Evolutionary conservation across 92 coral and sea anemone genomes (phyloP).

Genomic region (Blastomussa wellsi): DNA sequence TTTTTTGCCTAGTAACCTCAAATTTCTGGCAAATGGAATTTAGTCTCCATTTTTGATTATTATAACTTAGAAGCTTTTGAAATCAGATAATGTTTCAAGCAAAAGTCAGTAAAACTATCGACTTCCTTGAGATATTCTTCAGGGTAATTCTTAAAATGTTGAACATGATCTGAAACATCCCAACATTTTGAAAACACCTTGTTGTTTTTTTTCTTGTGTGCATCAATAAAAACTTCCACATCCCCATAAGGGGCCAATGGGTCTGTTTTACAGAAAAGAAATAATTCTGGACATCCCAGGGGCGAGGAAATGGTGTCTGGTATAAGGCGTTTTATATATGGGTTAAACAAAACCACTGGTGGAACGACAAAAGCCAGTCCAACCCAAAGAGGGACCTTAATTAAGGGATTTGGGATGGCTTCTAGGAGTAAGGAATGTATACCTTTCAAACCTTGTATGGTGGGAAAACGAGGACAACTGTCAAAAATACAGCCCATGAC

Average conservation of each 20-base stretch:
- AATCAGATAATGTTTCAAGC: conserved; percentile 47
- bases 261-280: conserved; percentile 77
- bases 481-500: conserved; percentile 89
- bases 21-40: neutral
- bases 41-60: neutral
- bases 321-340: conserved; percentile 62
- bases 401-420: conserved; percentile 67
- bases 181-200: conserved; percentile 69
- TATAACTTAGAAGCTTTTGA: neutral
- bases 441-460: conserved; percentile 62
- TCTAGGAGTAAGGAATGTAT: conserved; percentile 80
- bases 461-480: conserved; percentile 87
- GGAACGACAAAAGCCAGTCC: conserved; percentile 65
- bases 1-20: too few species aligned
- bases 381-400: conserved; percentile 63
- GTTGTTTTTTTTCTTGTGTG: conserved; percentile 60
- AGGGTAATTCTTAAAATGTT: conserved; percentile 77
- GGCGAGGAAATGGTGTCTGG: conserved; percentile 47
- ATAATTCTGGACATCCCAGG: conserved; percentile 65
- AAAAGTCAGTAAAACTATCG: conserved; percentile 69
- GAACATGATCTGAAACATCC: conserved; percentile 85
- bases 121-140: conserved; percentile 75
- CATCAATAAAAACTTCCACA: conserved; percentile 58
- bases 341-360: conserved; percentile 35
- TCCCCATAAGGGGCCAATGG: conserved; percentile 66